A percentile compares a stretch with the other conserved stretches of the same genome.
Conservation (phyloP, 2,113 vertebrate genomes). For the Dolichotis patagonum region DNA sequence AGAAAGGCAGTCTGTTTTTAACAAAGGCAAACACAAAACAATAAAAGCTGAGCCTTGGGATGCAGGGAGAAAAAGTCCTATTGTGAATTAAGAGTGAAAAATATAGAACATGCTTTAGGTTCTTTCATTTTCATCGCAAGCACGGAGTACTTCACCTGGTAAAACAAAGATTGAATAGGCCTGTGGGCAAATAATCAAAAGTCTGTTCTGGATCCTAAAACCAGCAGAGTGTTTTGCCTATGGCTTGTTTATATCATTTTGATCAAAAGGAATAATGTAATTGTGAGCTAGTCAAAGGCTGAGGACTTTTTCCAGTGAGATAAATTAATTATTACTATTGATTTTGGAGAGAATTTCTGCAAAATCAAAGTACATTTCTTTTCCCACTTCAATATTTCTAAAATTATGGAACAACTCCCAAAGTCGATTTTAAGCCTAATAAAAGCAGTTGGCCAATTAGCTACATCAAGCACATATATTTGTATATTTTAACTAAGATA, state of each 20-base stretch:
- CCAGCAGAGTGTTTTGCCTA: slow-evolving; percentile 54
- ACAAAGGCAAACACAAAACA: not conserved
- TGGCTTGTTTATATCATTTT: slow-evolving; percentile 58
- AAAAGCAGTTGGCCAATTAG: slow-evolving; percentile 34
- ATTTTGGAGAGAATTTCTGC: slow-evolving; percentile 61
- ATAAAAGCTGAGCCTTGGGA: not conserved
- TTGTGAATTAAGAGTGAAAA: not conserved
- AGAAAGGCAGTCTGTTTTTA: not conserved
- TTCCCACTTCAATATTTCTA: slow-evolving; percentile 56
- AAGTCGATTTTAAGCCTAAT: slow-evolving; percentile 12
- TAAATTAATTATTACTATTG: slow-evolving; percentile 65
- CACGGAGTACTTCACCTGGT: not conserved
- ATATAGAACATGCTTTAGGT: not conserved
- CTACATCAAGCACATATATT: not conserved
- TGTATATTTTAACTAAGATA: slow-evolving; percentile 31
- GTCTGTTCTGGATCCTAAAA: slow-evolving; percentile 15
- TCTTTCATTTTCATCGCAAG: slow-evolving; percentile 47
- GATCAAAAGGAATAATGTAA: slow-evolving; percentile 65
- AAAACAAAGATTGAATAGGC: not conserved
- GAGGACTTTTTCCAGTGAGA: slow-evolving; percentile 54
- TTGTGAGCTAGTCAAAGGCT: slow-evolving; percentile 30
- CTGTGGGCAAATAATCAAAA: slow-evolving; percentile 56
- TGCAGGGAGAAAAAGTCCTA: not conserved
- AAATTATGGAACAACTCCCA: slow-evolving; percentile 33
- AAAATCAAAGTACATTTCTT: slow-evolving; percentile 59